Conservation (phyloP, 2,888 invertebrate genomes). For the Lepidochrysops patricia region DNA sequence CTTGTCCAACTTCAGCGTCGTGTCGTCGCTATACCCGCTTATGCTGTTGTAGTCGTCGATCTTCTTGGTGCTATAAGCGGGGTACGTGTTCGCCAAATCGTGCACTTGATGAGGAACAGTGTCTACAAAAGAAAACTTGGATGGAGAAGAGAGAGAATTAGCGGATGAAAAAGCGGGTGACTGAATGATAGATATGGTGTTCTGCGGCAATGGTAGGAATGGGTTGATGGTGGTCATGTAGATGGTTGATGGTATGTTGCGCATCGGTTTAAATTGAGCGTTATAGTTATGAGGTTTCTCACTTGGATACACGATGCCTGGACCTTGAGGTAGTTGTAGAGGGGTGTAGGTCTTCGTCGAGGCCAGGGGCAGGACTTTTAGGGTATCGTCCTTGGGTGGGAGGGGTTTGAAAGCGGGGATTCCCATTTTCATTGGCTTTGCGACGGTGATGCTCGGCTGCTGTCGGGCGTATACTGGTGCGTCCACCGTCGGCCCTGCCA, state of each 20-base stretch:
- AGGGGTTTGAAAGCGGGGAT: conserved; percentile 88
- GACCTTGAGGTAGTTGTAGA: conserved; percentile 52
- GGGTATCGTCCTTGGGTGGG: conserved; percentile 76
- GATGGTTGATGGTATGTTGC: conserved; percentile 50
- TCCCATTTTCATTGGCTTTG: conserved; percentile 72
- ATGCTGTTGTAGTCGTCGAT: conserved; percentile 67
- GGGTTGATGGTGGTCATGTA: conserved; percentile 67
- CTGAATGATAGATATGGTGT: conserved; percentile 52
- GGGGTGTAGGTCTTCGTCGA: conserved; percentile 47
- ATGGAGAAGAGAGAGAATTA: conserved; percentile 42
- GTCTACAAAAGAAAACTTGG: conserved; percentile 69
- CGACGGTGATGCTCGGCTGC: conserved; percentile 55
- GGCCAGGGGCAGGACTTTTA: conserved; percentile 65
- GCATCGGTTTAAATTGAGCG: conserved; percentile 48
- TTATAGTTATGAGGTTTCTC: conserved; percentile 49
- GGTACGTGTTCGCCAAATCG: conserved; percentile 46
- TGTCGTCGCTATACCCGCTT: conserved; percentile 62
- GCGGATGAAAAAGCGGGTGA: conserved; percentile 52
- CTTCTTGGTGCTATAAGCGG: conserved; percentile 60
- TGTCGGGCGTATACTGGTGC: conserved; percentile 31
- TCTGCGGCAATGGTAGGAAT: conserved; percentile 62
- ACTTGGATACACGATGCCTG: conserved; percentile 58
- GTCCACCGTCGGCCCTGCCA: conserved; percentile 42
- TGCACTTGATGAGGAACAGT: conserved; percentile 63
- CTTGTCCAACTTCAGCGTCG: conserved; percentile 52